Base-by-base conservation (phyloP, 2,888 invertebrate genomes). In the Apotomis betuletana region DNA sequence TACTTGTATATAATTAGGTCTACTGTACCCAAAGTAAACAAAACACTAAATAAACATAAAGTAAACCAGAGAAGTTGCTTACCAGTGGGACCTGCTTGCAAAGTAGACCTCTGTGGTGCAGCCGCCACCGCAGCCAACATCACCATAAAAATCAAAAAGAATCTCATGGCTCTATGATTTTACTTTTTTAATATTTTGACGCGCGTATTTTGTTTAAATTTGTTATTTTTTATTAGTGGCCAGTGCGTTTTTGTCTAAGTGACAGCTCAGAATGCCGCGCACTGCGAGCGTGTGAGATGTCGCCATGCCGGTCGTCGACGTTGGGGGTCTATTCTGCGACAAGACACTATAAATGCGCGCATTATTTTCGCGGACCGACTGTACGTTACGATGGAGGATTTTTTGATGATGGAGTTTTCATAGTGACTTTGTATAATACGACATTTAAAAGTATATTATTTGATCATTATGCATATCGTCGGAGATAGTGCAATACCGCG, bases 291-390 rank as follows among this genome's bases (percentile, higher is more conserved):
- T 68, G 63, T 63, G 63, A 72, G 67, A 63, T 72, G 72, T 72
- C 72, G 63, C 72, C 64, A 38, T 46, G 54, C 27, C 58, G 72
- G 69, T 72, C 72, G 72, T 15, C 68, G 68, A 72, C 68, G 71
- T 52, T n/a, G 63, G 54, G 5, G 72, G 67, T 57, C 27, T 63
- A 72, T 72, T 72, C 72, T 72, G 63, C 61, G 57, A 36, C 10
- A 27, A 27, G 27, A 27, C 27, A 27, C 27, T 27, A 27, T 27
- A 15, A 15, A 15, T 15, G 15, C 27, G 27, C 27, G 27, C 27
- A 27, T 27, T 27, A 27, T 27, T 27, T 27, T 27, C 2, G 27
- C 27, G 27, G 2, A 27, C 2, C 27, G 15, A 27, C 13, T 46
- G n/a, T 6, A 59, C 27, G 13, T n/a, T 54, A 44, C 6, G 44